Base-by-base conservation (phyloP, 1,140 invertebrate species). In the Apis cerana region DNA sequence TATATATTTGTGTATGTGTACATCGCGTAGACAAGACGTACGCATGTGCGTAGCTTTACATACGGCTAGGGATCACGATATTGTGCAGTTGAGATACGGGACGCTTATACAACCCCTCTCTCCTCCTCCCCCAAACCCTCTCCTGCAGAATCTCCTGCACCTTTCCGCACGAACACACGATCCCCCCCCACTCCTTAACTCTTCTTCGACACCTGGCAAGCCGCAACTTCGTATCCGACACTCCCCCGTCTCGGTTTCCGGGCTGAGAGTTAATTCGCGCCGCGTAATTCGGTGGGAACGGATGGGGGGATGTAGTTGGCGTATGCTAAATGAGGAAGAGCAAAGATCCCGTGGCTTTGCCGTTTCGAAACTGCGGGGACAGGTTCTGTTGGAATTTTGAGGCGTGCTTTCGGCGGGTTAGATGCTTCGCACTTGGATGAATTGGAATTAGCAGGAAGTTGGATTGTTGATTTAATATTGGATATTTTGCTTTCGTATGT, bases 31-130 rank as follows among this genome's bases (percentile, higher is more conserved):
- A 89, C 85, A 65, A 61, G 80, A 76, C 85, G 61, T 83, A 64
- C 4, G 65, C 70, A 62, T 64, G 43, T 50, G 52, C 80, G 21
- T 78, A 85, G 85, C 84, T 86, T 88, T 86, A 83, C 78, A 68
- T 84, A 85, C 83, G 82, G 83, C 85, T 23, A 81, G 80, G 89
- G 89, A 90, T 90, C 89, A 89, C 85, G 82, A 89, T 83, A 89
- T 82, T 81, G 85, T 84, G 80, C 59, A 75, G 84, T 61, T 65
- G 83, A 88, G 79, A 88, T 89, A 89, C 81, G 52, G 56, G 54
- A 79, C 69, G 74, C 65, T 75, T 76, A 79, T 71, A 65, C 2
- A 48, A 33, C 33, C 52, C 19, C 1, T 21, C 21, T 12, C 52
- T 27, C 23, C n/a, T 23, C 48, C 21, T 12, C 52, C 23, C 15